A percentile compares a stretch with the other conserved stretches of the same genome.
phyloP scores from a whole-genome alignment of 2,888 invertebrate species.

The Dioctria linearis region DNA sequence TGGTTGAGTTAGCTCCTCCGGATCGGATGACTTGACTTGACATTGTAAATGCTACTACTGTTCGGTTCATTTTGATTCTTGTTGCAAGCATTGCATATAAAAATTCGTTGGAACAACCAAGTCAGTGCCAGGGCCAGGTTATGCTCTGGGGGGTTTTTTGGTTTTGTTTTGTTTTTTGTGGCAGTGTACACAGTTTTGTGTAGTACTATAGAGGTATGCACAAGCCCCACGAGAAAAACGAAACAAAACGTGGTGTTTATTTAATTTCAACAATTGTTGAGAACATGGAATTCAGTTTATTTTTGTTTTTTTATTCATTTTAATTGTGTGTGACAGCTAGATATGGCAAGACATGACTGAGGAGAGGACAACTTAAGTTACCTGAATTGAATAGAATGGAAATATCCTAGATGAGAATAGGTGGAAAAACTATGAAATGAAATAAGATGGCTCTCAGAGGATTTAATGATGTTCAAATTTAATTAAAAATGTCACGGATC shows the following conservation, averaged over 20 bases:
- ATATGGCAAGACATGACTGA: too few relatives aligned
- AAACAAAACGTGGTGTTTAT: slow-evolving; percentile 26
- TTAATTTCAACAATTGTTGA: slow-evolving; percentile 44
- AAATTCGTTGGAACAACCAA: neutral
- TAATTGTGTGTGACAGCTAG: too few relatives aligned
- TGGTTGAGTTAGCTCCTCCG: slow-evolving; percentile 13
- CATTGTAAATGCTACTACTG: slow-evolving; percentile 15
- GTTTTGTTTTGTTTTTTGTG: neutral
- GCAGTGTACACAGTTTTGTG: neutral
- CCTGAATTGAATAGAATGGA: too few relatives aligned
- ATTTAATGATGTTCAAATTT: too few relatives aligned
- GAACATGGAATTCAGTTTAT: slow-evolving; percentile 5
- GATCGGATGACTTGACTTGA: neutral
- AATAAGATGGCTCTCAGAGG: too few relatives aligned
- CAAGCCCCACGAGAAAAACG: neutral
- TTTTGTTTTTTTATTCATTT: too few relatives aligned
- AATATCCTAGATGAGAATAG: too few relatives aligned
- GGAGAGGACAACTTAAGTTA: too few relatives aligned
- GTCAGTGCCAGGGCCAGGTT: neutral
- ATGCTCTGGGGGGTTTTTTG: neutral
- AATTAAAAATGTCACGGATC: too few relatives aligned
- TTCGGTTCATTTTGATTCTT: slow-evolving; percentile 33
- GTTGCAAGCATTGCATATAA: slow-evolving; percentile 2
- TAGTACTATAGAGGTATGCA: neutral
- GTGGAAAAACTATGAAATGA: too few relatives aligned